Base-by-base conservation (phyloP, 2,797 vertebrate species). In the Cossypha polioptera region DNA sequence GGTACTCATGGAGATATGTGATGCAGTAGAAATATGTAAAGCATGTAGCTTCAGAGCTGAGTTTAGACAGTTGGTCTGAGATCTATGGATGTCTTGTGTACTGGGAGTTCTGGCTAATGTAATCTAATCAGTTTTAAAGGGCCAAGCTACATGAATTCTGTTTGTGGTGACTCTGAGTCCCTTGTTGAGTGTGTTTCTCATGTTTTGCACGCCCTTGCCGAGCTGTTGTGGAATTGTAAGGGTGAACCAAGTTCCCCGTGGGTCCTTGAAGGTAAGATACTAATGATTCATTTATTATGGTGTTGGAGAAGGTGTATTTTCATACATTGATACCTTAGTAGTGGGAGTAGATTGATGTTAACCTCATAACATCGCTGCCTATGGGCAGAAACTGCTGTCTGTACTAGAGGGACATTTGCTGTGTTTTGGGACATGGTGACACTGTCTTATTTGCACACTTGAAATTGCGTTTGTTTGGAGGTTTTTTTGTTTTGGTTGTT, bases 21-120 rank as follows among this genome's bases (percentile, higher is more conserved):
- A 83, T 94, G 95, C 73, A 38, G 87, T 83, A 91, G 86, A 97
- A 96, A 91, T 96, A 97, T 97, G 95, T 94, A 93, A 96, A 95
- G 92, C 91, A 95, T 80, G 92, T 96, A 75, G 82, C 87, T 95
- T 92, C 79, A 59, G 87, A 92, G 82, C 89, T 66, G 95, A 73
- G 62, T 96, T 96, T 96, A 94, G 94, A 92, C 95, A 96, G 94
- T 96, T 97, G 94, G 75, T 95, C 78, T 90, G 94, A 93, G 92
- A 68, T 92, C 91, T 33, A 3, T 77, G 92, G 76, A 78, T 93
- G 92, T 92, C 87, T 95, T 82, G 43, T 93, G 78, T 88, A 61
- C 91, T 94, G 85, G 65, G 42, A 92, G 92, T 93, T 88, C 74
- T 80, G 73, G 87, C 72, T 90, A 91, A 73, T 66, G 62, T 80